Conservation (phyloP, 2,888 invertebrate genomes). For the Sinodicranocentrus sp. region DNA sequence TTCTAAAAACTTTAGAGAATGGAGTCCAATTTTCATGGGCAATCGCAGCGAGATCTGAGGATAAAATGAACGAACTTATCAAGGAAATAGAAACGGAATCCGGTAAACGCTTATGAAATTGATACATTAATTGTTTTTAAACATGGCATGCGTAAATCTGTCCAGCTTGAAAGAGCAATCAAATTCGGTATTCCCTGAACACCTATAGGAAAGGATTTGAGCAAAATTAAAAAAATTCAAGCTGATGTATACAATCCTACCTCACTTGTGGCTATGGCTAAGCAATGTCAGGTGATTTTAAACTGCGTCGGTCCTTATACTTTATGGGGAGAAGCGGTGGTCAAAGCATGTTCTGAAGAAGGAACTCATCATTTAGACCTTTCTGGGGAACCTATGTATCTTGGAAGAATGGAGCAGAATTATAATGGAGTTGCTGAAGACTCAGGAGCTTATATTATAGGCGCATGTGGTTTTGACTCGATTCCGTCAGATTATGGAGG, state of each 20-base stretch:
- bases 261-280: constrained; percentile 89
- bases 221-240: constrained; percentile 58
- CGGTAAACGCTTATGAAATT: constrained; percentile 77
- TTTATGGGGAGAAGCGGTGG: constrained; percentile 93
- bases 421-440: constrained; percentile 87
- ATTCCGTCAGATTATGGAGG: constrained; percentile 94
- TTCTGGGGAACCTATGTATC: constrained; percentile 80
- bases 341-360: constrained; percentile 90
- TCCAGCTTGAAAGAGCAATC: too few relatives aligned
- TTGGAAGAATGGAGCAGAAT: constrained; percentile 90
- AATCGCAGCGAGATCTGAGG: constrained; percentile 88
- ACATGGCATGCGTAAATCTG: too few relatives aligned
- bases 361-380: constrained; percentile 94
- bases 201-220: constrained; percentile 74
- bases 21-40: constrained; percentile 86
- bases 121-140: too few relatives aligned
- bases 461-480: constrained; percentile 95
- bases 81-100: constrained; percentile 79
- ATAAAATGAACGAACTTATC: constrained; percentile 81
- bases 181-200: too few relatives aligned
- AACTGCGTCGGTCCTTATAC: constrained; percentile 96
- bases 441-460: constrained; percentile 87
- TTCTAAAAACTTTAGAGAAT: constrained; percentile 80
- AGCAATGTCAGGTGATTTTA: constrained; percentile 87
- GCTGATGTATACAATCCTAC: constrained; percentile 85